phyloP scores from a whole-genome alignment of 2,888 invertebrate species.

The Eupithecia inturbata region DNA sequence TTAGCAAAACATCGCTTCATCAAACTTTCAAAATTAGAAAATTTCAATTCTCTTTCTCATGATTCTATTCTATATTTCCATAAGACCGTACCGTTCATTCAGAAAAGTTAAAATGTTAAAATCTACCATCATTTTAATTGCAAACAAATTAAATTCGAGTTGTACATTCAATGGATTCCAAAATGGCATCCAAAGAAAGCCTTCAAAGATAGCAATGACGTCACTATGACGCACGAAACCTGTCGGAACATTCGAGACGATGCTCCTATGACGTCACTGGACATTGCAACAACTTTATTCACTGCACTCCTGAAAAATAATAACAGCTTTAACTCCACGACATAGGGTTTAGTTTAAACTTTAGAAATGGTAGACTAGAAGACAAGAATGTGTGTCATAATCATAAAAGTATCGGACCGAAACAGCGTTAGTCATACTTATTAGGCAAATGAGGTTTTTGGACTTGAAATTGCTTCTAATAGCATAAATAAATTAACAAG shows the following conservation, averaged over 20 bases:
- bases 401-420: constrained; percentile 30
- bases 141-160: constrained; percentile 19
- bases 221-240: constrained; percentile 66
- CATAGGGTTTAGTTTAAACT: constrained; percentile 16
- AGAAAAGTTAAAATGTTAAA: not conserved
- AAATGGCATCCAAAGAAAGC: constrained; percentile 50
- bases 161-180: constrained; percentile 25
- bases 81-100: not conserved
- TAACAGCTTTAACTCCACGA: constrained; percentile 10
- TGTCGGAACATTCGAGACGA: constrained; percentile 58
- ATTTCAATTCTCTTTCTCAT: not conserved
- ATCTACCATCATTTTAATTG: not conserved
- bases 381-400: constrained; percentile 33
- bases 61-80: not conserved
- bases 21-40: not conserved
- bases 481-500: constrained; percentile 6
- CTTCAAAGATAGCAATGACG: constrained; percentile 62
- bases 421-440: constrained; percentile 36
- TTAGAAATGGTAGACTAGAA: not conserved
- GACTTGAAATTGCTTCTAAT: constrained; percentile 11
- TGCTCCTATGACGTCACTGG: constrained; percentile 66
- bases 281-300: constrained; percentile 36
- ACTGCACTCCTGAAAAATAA: constrained; percentile 16
- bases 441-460: constrained; percentile 31
- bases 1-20: not conserved